Conservation (phyloP, 2,797 vertebrate species). For the Coregonus ussuriensis region DNA sequence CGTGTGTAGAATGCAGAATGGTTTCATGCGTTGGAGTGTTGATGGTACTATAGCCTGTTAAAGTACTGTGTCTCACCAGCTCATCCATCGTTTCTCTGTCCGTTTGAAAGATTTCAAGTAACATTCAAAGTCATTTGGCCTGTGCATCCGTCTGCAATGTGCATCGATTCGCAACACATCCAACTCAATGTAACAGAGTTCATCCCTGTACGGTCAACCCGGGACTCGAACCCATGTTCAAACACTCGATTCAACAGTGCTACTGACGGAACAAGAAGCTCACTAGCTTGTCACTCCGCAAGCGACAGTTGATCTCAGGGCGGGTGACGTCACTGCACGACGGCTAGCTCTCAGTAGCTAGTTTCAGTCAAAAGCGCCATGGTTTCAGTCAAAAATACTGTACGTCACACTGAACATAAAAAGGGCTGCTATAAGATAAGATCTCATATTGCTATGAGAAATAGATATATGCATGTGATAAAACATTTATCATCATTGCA, state of each 20-base stretch:
- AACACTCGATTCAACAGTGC: no score
- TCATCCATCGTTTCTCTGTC: neutral
- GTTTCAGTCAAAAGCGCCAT: neutral
- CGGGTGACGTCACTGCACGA: neutral
- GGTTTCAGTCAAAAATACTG: constrained; percentile 2
- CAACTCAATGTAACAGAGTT: neutral
- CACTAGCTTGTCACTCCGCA: neutral
- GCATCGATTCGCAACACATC: constrained; percentile 18
- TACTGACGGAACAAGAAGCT: neutral
- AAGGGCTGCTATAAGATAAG: neutral
- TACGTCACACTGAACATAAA: constrained; percentile 9
- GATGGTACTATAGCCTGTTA: neutral
- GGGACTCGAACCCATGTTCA: no score
- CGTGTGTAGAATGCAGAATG: neutral
- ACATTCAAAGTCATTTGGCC: constrained; percentile 33
- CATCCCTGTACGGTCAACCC: no score
- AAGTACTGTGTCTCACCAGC: neutral
- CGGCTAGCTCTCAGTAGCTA: no score
- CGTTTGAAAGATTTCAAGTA: constrained; percentile 19
- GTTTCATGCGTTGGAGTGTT: neutral
- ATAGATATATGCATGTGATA: constrained; percentile 28
- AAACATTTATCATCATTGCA: constrained; percentile 20
- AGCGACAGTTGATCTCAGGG: neutral
- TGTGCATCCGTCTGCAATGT: constrained; percentile 20
- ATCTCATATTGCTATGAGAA: constrained; percentile 2